These are phyloP conservation scores for Drosophila cognata DNA, from an alignment of 2,888 invertebrate species.

Conservation along the genomic window DNA sequence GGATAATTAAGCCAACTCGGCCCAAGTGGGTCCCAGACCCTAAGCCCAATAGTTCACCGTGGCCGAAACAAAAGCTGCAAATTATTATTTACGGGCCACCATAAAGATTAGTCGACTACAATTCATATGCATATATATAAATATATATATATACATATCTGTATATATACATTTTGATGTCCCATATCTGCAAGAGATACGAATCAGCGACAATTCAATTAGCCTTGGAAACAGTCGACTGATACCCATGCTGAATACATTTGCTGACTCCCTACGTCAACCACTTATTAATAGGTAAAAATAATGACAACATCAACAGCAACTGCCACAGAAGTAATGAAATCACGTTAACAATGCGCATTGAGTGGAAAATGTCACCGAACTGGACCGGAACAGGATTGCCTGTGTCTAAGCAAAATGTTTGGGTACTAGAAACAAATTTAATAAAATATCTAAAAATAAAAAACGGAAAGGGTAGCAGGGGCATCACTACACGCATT, in stretches of 20 bases:
- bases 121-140: constrained; percentile 19
- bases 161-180: constrained; percentile 18
- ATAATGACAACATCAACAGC: constrained; percentile 52
- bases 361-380: constrained; percentile 71
- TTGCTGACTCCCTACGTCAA: constrained; percentile 7
- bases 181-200: constrained; percentile 62
- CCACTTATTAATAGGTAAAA: constrained; percentile 52
- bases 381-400: constrained; percentile 46
- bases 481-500: constrained; percentile 44
- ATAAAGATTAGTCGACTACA: constrained; percentile 61
- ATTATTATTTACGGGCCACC: constrained; percentile 65
- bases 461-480: constrained; percentile 64
- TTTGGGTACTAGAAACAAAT: constrained; percentile 75
- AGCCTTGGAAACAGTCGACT: constrained; percentile 64
- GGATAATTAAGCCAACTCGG: constrained; percentile 40
- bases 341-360: constrained; percentile 69
- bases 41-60: constrained; percentile 25
- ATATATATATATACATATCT: constrained; percentile 6
- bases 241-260: constrained; percentile 8
- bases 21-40: not conserved
- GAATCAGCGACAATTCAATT: constrained; percentile 72
- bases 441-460: constrained; percentile 71
- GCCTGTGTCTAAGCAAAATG: constrained; percentile 37
- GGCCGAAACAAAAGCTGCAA: constrained; percentile 51
- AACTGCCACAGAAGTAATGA: constrained; percentile 47